Base-by-base conservation (phyloP, 2,113 vertebrate genomes). In the Aptenodytes forsteri region DNA sequence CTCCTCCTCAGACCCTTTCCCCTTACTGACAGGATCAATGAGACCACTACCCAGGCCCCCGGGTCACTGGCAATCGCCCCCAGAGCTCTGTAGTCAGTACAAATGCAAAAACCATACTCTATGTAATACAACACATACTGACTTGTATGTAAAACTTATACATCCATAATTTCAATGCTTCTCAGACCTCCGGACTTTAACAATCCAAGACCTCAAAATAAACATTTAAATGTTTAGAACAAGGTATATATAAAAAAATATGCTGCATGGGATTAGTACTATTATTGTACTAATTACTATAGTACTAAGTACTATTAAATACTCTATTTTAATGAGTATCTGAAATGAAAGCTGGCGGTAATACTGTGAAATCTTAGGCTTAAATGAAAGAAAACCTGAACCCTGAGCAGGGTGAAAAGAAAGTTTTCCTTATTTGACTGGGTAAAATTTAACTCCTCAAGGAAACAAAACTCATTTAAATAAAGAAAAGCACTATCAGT, bases 21-120 rank as follows among this genome's bases (percentile, higher is more conserved):
- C 36, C 30, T 38, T 29, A 18, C 25, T 13, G 12, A 30, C 5
- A 26, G n/a, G 36, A 22, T 30, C 16, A 44, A 38, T 32, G 13
- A 44, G 16, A 59, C 1, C 23, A 66, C 16, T 2, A 30, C 19
- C 9, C 15, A 13, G n/a, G 21, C 13, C 30, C 29, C 16, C 3
- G 0, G 11, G 27, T 23, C 36, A 26, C 29, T 13, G 19, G 26
- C 29, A 47, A 8, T 13, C 10, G 0, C 4, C 20, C 14, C 32
- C 49, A 77, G 22, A 50, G 27, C 36, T 50, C n/a, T n/a, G 19
- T 5, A 44, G 70, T 14, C 18, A 46, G 23, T 13, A 64, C 2
- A 4, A 8, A n/a, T 3, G 40, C 22, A 73, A 67, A 66, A 25
- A 3, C 14, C 4, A 36, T 27, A 47, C 1, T 20, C 2, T 23